Percentiles rank a stretch among this genome's conserved stretches.
phyloP scores from a whole-genome alignment of 2,113 vertebrate genomes.

The Syrrhaptes paradoxus region DNA sequence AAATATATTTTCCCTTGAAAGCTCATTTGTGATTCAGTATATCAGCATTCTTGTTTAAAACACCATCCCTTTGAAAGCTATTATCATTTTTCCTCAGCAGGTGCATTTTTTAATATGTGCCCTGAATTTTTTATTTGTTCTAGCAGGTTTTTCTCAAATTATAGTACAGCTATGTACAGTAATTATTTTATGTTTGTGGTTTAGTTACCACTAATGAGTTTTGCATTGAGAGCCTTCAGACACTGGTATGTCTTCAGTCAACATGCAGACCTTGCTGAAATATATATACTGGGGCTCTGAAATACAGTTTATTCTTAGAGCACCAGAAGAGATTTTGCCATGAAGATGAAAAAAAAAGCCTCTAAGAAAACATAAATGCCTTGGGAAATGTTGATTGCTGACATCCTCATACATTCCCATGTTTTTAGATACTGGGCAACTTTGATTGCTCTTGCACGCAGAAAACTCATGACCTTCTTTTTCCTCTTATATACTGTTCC shows the following conservation, averaged over 20 bases:
- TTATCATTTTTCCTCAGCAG: background rate
- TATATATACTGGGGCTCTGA: constrained; percentile 40
- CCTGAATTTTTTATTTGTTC: background rate
- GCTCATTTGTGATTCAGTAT: background rate
- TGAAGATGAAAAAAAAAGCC: constrained; percentile 23
- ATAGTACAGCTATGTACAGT: background rate
- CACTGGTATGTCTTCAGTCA: background rate
- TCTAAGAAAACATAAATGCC: constrained; percentile 27
- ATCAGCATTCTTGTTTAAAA: background rate
- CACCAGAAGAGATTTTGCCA: constrained; percentile 65
- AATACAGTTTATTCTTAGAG: constrained; percentile 69
- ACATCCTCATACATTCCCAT: constrained; percentile 42
- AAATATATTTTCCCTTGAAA: background rate
- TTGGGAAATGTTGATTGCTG: constrained; percentile 3
- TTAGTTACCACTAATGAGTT: background rate
- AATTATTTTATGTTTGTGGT: background rate
- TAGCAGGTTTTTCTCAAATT: fast-evolving
- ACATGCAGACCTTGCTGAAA: constrained; percentile 52
- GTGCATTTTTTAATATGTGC: background rate
- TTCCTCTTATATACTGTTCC: background rate
- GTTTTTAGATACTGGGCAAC: constrained; percentile 61
- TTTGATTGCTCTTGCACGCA: constrained; percentile 47
- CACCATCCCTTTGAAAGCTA: background rate
- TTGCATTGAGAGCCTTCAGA: background rate
- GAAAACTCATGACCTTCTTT: background rate